Conservation (phyloP, 2,797 vertebrate species). For the Sebastolobus alascanus region DNA sequence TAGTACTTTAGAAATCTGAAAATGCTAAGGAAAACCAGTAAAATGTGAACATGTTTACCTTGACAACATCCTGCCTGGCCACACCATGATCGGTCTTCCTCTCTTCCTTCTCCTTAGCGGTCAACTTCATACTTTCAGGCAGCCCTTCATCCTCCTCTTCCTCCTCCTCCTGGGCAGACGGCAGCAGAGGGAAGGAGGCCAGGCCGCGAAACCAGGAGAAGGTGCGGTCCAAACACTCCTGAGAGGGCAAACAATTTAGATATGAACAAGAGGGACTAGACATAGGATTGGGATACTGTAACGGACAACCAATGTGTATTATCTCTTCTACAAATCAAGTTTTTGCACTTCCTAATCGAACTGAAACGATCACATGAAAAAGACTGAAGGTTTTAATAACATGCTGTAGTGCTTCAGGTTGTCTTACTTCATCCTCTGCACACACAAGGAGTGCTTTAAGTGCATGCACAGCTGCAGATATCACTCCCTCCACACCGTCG, state of each 20-base stretch:
- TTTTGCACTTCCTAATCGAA: background rate
- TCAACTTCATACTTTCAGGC: slow-evolving; percentile 79
- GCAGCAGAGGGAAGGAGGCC: slow-evolving; percentile 89
- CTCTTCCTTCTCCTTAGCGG: slow-evolving; percentile 86
- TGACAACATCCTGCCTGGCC: slow-evolving; percentile 91
- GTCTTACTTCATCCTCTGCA: slow-evolving; percentile 91
- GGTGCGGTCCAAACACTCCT: slow-evolving; percentile 92
- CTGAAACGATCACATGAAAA: background rate
- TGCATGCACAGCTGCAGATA: slow-evolving; percentile 88
- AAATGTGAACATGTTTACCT: slow-evolving; percentile 79
- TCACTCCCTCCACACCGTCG: slow-evolving; percentile 90
- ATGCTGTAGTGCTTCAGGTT: background rate
- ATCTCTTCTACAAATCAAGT: background rate
- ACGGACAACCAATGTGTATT: background rate
- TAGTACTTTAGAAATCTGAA: background rate
- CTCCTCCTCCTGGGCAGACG: slow-evolving; percentile 87
- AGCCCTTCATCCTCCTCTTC: slow-evolving; percentile 89
- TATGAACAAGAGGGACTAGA: background rate
- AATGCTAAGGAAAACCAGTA: background rate
- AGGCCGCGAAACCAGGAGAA: slow-evolving; percentile 94
- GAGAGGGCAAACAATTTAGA: slow-evolving; percentile 10
- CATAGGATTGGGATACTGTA: background rate
- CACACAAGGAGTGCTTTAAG: slow-evolving; percentile 91
- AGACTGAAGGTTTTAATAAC: background rate
- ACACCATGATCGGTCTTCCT: slow-evolving; percentile 90